These are phyloP conservation scores for Galeopsomyia nigrocyanea DNA, from an alignment of 2,888 invertebrate species.

Conservation along the genomic window DNA sequence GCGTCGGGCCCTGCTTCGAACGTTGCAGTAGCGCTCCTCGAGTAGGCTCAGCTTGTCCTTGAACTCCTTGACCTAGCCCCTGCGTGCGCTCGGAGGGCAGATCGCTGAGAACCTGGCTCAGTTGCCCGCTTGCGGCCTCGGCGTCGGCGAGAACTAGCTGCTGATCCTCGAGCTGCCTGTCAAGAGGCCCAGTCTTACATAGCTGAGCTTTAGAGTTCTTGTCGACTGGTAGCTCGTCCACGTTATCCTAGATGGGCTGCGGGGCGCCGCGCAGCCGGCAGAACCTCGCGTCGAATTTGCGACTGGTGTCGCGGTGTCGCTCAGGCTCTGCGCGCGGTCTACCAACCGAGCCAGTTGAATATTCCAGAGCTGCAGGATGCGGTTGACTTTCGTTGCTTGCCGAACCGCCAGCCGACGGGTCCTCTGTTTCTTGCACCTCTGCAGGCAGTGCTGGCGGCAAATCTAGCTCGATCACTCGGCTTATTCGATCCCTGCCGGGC, in stretches of 20 bases:
- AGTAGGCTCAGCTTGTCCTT: constrained; percentile 82
- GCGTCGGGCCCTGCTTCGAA: too few relatives aligned
- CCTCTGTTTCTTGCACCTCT: constrained; percentile 69
- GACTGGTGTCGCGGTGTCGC: constrained; percentile 92
- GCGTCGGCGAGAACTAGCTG: constrained; percentile 89
- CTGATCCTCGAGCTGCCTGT: constrained; percentile 90
- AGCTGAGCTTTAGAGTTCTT: constrained; percentile 90
- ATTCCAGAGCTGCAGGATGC: constrained; percentile 84
- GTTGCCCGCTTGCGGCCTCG: constrained; percentile 88
- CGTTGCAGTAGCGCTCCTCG: too few relatives aligned
- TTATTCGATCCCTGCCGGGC: constrained; percentile 88
- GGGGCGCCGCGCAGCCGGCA: constrained; percentile 88
- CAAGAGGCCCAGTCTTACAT: constrained; percentile 88
- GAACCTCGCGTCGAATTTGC: constrained; percentile 92
- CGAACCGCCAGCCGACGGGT: constrained; percentile 68
- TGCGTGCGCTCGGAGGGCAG: constrained; percentile 90
- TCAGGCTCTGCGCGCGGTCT: constrained; percentile 87
- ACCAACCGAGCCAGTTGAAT: constrained; percentile 84
- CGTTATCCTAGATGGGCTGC: constrained; percentile 86
- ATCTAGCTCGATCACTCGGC: constrained; percentile 76
- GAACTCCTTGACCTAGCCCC: constrained; percentile 93
- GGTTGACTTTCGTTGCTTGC: constrained; percentile 75
- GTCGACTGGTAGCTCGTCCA: constrained; percentile 85
- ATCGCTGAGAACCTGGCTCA: constrained; percentile 90
- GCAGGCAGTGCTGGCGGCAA: constrained; percentile 54